Conservation (phyloP, 2,888 invertebrate species). For the Allacma fusca region DNA sequence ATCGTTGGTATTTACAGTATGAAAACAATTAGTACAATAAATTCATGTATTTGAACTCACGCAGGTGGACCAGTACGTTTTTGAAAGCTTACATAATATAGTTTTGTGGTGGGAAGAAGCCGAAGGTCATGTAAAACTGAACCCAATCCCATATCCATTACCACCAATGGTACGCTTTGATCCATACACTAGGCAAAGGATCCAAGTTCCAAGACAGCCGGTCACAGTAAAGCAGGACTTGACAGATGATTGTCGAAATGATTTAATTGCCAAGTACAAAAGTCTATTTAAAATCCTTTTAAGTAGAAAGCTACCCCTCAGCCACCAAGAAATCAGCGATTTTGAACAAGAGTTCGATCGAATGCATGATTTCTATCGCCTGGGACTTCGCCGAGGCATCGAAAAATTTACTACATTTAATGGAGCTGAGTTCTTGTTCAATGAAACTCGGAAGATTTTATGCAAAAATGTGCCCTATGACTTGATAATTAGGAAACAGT, state of each 20-base stretch:
- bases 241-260: neutral
- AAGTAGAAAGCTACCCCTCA: slow-evolving; percentile 45
- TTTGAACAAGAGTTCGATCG: slow-evolving; percentile 51
- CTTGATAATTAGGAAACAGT: no score
- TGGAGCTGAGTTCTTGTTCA: slow-evolving; percentile 3
- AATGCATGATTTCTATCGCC: slow-evolving; percentile 35
- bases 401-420: neutral
- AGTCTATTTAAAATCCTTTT: slow-evolving; percentile 4
- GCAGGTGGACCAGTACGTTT: slow-evolving; percentile 24
- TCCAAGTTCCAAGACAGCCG: neutral
- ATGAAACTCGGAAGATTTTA: neutral
- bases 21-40: no score
- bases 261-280: slow-evolving; percentile 1
- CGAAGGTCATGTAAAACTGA: neutral
- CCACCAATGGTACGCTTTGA: no score
- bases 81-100: slow-evolving; percentile 29
- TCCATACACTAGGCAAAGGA: neutral
- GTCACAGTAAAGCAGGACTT: neutral
- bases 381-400: slow-evolving; percentile 17
- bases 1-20: no score
- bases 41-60: neutral
- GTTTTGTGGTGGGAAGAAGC: slow-evolving; percentile 9
- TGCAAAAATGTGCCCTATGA: no score
- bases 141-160: neutral
- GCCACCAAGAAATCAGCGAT: slow-evolving; percentile 47